phyloP scores from a whole-genome alignment of 2,888 invertebrate species.

The Meiosimyza platycephala region DNA sequence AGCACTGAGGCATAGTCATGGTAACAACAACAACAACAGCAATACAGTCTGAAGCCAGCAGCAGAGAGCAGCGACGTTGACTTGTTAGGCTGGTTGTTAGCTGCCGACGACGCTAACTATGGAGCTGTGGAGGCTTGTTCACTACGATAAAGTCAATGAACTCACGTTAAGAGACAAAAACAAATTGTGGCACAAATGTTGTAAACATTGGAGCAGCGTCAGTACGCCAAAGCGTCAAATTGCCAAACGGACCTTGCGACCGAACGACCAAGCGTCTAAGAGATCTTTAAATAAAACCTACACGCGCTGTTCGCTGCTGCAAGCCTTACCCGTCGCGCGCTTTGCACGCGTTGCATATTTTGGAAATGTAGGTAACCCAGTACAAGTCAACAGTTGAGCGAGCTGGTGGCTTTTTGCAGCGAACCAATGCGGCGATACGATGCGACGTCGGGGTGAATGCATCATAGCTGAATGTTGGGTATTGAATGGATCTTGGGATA shows the following conservation, averaged over 20 bases:
- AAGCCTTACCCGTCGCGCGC: not conserved
- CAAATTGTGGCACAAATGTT: slow-evolving; percentile 30
- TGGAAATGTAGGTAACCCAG: slow-evolving; percentile 40
- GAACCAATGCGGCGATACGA: not conserved
- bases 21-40: not conserved
- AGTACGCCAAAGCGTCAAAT: slow-evolving; percentile 1
- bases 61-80: not conserved
- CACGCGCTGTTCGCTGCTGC: not conserved
- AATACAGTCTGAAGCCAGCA: not conserved
- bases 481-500: not conserved
- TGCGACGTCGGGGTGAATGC: slow-evolving; percentile 2
- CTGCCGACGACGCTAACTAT: not conserved
- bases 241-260: not conserved
- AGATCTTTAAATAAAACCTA: not conserved
- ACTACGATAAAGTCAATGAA: slow-evolving; percentile 40
- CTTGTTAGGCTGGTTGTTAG: not conserved
- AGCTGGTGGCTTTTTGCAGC: not conserved
- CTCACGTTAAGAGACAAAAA: slow-evolving; percentile 23
- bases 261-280: not conserved
- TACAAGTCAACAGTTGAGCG: slow-evolving; percentile 12
- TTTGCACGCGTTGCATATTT: slow-evolving; percentile 13
- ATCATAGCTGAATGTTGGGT: too few relatives aligned
- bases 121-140: slow-evolving; percentile 35
- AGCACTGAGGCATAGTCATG: not conserved
- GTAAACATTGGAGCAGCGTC: not conserved